Percentiles rank a stretch among this genome's conserved stretches.
These are phyloP conservation scores for Etia nguti DNA, from an alignment of 2,113 vertebrate genomes.

Conservation along the genomic window DNA sequence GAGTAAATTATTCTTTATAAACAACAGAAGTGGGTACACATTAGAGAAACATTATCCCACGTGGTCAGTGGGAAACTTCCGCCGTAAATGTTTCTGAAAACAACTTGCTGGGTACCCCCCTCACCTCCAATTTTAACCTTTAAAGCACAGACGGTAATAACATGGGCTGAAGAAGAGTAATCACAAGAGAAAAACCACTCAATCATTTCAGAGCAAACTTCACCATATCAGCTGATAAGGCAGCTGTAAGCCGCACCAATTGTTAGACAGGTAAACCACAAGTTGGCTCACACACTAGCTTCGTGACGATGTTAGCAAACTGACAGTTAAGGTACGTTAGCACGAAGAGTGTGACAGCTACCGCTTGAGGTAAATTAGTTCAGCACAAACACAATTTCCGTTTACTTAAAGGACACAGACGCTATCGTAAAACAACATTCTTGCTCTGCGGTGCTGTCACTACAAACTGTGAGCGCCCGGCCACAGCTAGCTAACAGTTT, in stretches of 20 bases:
- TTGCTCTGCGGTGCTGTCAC: neutral
- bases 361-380: neutral
- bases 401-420: neutral
- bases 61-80: slow-evolving; percentile 36
- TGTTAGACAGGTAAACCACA: slow-evolving; percentile 6
- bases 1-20: neutral
- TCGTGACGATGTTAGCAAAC: slow-evolving; percentile 20
- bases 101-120: neutral
- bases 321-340: slow-evolving; percentile 4
- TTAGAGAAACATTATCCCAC: slow-evolving; percentile 35
- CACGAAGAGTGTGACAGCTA: slow-evolving; percentile 9
- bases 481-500: slow-evolving; percentile 5
- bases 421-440: neutral
- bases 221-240: neutral
- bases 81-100: slow-evolving; percentile 16
- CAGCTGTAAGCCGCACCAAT: neutral
- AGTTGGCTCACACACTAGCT: slow-evolving; percentile 12
- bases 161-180: neutral
- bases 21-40: neutral
- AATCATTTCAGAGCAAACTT: neutral
- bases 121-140: too few species aligned
- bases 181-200: neutral
- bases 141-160: neutral
- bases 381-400: neutral
- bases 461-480: neutral